Base-by-base conservation (phyloP, 2,113 vertebrate genomes). In the Takifugu bimaculatus region DNA sequence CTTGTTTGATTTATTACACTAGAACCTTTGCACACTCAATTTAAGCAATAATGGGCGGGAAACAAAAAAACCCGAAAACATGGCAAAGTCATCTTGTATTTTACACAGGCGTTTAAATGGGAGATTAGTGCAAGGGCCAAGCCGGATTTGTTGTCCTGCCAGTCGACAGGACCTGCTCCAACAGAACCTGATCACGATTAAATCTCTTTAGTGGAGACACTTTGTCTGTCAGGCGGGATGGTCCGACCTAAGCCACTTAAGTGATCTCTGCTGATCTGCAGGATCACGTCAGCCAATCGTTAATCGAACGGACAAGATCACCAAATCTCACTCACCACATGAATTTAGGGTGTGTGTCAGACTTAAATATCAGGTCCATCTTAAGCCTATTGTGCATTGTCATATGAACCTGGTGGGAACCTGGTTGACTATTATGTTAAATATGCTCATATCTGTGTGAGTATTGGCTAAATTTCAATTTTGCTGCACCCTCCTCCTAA, bases 131-230 rank as follows among this genome's bases (percentile, higher is more conserved):
- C 3, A 64, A 58, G 49, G 62, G 35, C 54, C 65, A 62, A 58
- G 62, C 58, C 6, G 58, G 65, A 78, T 75, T 75, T 80, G 70
- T 60, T 71, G 70, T 68, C 72, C 74, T 78, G 64, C 77, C 78
- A 83, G 35, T 73, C 5, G 69, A 59, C 63, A 60, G 59, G 50
- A 54, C 78, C 70, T 50, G 72, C 57, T 82, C 72, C 65, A 77
- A 45, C 26, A 68, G 67, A 80, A 74, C 48, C 65, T 72, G 70
- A 75, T 74, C 59, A 53, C 49, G 77, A 72, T 78, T 63, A 78
- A 66, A 78, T 47, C 67, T 67, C 56, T 59, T 52, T 45, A 10
- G 52, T 35, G 79, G 61, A 66, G 48, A 44, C 57, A 75, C 65
- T 74, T 61, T 70, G 58, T 82, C 51, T 60, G 68, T 65, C 42